Conservation (phyloP, 92 coral and sea anemone species). For the Pocillopora meandrina region DNA sequence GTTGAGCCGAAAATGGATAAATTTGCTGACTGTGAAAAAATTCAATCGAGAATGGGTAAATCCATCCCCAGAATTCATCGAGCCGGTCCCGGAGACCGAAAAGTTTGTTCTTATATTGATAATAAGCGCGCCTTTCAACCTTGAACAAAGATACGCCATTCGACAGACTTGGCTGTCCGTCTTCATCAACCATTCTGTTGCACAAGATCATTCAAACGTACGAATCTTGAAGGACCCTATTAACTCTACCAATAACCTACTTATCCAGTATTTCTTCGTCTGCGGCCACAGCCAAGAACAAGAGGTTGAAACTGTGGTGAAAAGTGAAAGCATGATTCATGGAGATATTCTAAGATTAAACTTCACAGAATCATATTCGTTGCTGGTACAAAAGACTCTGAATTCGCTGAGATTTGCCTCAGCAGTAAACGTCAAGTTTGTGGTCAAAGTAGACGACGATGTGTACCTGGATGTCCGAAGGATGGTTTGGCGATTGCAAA, state of each 20-base stretch:
- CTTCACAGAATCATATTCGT: conserved; percentile 29
- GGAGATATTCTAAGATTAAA: conserved; percentile 53
- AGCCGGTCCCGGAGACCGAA: not conserved
- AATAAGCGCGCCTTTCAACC: conserved; percentile 15
- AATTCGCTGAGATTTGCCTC: conserved; percentile 42
- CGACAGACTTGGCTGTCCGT: conserved; percentile 29
- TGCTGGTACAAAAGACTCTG: conserved; percentile 46
- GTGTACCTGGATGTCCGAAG: conserved; percentile 56
- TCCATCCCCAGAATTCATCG: not conserved
- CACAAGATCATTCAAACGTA: not conserved
- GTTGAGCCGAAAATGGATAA: too few species aligned
- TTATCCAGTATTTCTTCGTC: conserved; percentile 4
- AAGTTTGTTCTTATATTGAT: conserved; percentile 6
- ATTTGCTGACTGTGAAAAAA: too few species aligned
- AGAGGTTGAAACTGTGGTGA: not conserved
- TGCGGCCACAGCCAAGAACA: conserved; percentile 4
- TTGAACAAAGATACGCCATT: not conserved
- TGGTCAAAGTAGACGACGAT: conserved; percentile 59
- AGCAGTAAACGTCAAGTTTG: conserved; percentile 33
- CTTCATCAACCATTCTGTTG: not conserved
- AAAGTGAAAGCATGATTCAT: not conserved
- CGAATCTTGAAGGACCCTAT: not conserved
- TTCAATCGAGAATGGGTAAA: not conserved
- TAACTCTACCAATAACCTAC: not conserved
- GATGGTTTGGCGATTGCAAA: conserved; percentile 46